Evolutionary conservation across 2,888 invertebrate genomes (phyloP), one percentile per base, ranked within the genome.

Genomic region (Himalopsyche tibetana): DNA sequence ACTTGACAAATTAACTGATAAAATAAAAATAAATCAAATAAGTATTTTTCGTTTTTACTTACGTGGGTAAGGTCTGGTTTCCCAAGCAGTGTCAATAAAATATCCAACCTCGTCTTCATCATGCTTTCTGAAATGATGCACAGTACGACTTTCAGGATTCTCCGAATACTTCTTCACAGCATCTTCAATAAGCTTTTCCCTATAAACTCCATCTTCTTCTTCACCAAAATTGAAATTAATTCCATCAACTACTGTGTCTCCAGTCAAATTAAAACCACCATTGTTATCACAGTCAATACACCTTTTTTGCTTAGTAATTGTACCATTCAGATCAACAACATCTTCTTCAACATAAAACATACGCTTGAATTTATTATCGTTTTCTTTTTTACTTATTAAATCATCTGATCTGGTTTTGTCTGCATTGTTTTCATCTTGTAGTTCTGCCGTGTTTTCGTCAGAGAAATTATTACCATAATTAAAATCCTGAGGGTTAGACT

Each of bases 71-170:
- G 87, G 87, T 63, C 88, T 86, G 4, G 90, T 89, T 83, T 91
- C 91, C 93, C 93, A 93, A 2, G 91, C 91, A 0, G 91, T 90
- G 87, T 92, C 93, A 82, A 91, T 91, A 89, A 93, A 93, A 89
- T 93, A 93, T 36, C 92, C 92, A 82, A 92, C 89, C 63, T 91
- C 91, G 17, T 92, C 92, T 63, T 91, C 91, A 17, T 92, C 92
- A 42, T 87, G 85, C 36, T 87, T 87, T 42, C 45, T 84, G 19
- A 55, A 79, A 82, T 80, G 84, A 45, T 83, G 84, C 4, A 56
- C 55, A 6, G n/a, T 38, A 17, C 55, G 38, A 1, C n/a, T 28
- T 74, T n/a, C 74, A 36, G 83, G 82, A 80, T 87, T 86, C 28
- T 87, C 80, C 38, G 83, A 84, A 55, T 83, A 87, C 79, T 82